phyloP scores from a whole-genome alignment of 2,797 vertebrate genomes.

The Myiothlypis coronata region DNA sequence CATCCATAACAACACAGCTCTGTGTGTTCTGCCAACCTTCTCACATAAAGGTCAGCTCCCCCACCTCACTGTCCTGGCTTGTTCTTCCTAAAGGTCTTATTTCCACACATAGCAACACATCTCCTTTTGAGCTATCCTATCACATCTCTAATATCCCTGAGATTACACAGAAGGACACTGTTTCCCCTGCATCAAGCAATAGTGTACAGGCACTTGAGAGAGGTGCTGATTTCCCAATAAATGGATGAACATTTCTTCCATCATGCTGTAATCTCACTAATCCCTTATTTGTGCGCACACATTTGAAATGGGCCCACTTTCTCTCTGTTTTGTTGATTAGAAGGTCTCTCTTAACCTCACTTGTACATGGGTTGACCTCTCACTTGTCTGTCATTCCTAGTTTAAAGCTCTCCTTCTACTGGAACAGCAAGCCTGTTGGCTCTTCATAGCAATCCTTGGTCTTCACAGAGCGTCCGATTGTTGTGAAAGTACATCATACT shows the following conservation, averaged over 20 bases:
- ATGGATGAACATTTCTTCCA: not conserved
- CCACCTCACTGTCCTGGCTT: not conserved
- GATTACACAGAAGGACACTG: not conserved
- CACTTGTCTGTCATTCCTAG: not conserved
- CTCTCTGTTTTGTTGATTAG: not conserved
- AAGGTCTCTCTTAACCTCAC: not conserved
- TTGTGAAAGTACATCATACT: not conserved
- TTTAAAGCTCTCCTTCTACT: not conserved
- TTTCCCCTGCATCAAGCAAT: not conserved
- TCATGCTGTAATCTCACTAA: not conserved
- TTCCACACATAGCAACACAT: not conserved
- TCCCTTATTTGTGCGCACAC: not conserved
- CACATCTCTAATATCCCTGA: rapidly evolving
- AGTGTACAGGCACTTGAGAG: not conserved
- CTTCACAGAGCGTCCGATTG: not conserved
- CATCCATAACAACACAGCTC: not conserved
- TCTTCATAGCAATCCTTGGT: not conserved
- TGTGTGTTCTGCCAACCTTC: not conserved
- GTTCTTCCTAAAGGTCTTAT: not conserved
- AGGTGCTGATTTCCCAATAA: not conserved
- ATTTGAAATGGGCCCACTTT: not conserved
- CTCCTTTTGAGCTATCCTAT: not conserved
- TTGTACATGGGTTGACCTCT: not conserved
- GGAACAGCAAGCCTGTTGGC: not conserved
- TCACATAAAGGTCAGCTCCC: not conserved